These are phyloP conservation scores for Drosophila varians DNA, from an alignment of 1,140 invertebrate genomes.

Conservation along the genomic window DNA sequence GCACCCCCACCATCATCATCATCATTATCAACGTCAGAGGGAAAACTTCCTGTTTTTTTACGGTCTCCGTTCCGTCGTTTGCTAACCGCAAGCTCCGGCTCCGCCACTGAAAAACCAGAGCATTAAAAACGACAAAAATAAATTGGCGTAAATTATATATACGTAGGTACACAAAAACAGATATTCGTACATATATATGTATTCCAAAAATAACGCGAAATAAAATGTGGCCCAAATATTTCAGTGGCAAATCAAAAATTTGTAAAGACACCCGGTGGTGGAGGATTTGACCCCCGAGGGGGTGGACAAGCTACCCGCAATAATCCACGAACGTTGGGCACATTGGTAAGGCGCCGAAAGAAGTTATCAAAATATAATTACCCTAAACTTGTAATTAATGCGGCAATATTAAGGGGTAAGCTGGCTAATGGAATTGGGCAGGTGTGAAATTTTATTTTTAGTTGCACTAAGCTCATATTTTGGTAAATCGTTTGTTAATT, in stretches of 20 bases:
- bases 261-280: constrained; percentile 26
- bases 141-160: constrained; percentile 69
- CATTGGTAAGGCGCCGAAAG: constrained; percentile 33
- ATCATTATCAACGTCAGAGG: constrained; percentile 28
- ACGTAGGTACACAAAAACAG: constrained; percentile 1
- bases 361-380: constrained; percentile 38
- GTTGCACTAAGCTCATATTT: constrained; percentile 10
- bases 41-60: constrained; percentile 43
- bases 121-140: constrained; percentile 67
- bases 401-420: constrained; percentile 36
- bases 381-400: constrained; percentile 45
- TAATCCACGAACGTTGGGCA: constrained; percentile 13
- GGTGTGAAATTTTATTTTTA: constrained; percentile 24
- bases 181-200: no score
- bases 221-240: constrained; percentile 52
- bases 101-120: constrained; percentile 18
- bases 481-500: constrained; percentile 1
- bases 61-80: neutral
- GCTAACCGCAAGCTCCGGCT: constrained; percentile 24
- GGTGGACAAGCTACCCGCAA: constrained; percentile 30
- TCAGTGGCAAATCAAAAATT: constrained; percentile 61
- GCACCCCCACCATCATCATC: constrained; percentile 24
- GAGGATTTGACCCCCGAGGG: constrained; percentile 47
- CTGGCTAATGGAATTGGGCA: constrained; percentile 25
- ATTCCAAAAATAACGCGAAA: constrained; percentile 6